phyloP scores from a whole-genome alignment of 2,888 invertebrate genomes.

The Epirrita christyi region DNA sequence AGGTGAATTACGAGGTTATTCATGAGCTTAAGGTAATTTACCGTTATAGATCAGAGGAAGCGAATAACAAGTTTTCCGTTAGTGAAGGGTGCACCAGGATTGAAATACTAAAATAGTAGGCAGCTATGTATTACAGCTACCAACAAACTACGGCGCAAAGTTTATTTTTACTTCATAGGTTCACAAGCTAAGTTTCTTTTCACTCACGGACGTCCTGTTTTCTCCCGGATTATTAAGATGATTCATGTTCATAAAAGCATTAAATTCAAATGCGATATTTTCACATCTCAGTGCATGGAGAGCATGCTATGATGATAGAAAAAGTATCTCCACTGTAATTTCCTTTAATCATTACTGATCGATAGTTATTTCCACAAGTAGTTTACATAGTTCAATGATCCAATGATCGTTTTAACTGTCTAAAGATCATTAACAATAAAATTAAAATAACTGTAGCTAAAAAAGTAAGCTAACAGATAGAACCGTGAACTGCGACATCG shows the following conservation, averaged over 20 bases:
- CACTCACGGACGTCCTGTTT: background rate
- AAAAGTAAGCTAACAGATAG: background rate
- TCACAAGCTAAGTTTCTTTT: too few species aligned
- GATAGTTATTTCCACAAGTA: constrained; percentile 14
- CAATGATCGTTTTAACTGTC: background rate
- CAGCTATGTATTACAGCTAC: too few species aligned
- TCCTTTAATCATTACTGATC: constrained; percentile 32
- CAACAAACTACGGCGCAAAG: too few species aligned
- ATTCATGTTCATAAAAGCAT: background rate
- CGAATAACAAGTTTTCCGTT: too few species aligned
- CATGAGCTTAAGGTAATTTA: too few species aligned
- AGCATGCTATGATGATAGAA: constrained; percentile 38
- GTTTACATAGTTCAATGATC: too few species aligned
- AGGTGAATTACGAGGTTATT: too few species aligned
- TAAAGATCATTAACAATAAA: constrained; percentile 1
- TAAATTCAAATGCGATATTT: constrained; percentile 34
- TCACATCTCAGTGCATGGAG: constrained; percentile 42
- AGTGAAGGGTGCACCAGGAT: too few species aligned
- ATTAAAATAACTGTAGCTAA: background rate
- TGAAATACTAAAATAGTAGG: too few species aligned
- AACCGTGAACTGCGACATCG: background rate
- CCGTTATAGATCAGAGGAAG: too few species aligned
- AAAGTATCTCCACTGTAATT: constrained; percentile 33
- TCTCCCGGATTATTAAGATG: background rate
- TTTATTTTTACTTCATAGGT: too few species aligned